Percentiles rank a stretch among this genome's conserved stretches.
phyloP scores from a whole-genome alignment of 2,113 vertebrate species.

The Turnix velox region DNA sequence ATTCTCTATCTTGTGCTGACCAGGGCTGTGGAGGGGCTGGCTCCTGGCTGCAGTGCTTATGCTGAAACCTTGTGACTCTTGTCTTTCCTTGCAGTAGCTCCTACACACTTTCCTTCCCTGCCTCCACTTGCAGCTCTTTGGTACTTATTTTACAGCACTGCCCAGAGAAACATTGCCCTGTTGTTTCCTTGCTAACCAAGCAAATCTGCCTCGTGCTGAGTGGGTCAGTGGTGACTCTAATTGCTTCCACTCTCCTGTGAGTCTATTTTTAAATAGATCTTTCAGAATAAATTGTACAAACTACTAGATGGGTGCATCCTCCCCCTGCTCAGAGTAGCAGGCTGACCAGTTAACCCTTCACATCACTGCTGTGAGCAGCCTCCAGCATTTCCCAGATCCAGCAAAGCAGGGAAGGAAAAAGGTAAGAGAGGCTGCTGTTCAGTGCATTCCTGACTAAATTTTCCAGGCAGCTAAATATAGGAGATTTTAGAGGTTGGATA shows the following conservation, averaged over 20 bases:
- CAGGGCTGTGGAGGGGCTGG: neutral
- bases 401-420: neutral
- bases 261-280: neutral
- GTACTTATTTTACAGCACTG: neutral
- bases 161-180: neutral
- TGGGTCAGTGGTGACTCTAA: neutral
- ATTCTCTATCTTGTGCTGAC: fast-evolving
- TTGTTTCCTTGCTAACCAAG: neutral
- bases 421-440: neutral
- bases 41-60: neutral
- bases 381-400: neutral
- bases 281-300: neutral
- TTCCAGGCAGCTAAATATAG: slow-evolving; percentile 31
- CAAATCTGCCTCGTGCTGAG: neutral
- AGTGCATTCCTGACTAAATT: neutral
- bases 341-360: neutral
- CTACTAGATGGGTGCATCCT: neutral
- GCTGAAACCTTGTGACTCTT: neutral
- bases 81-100: neutral
- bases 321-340: neutral
- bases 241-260: neutral
- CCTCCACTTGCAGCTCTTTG: neutral
- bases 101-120: neutral
- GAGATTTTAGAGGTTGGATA: neutral
- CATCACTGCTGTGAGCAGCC: neutral